These are phyloP conservation scores for Plectus sambesii DNA, from an alignment of 1,140 invertebrate species.

Conservation along the genomic window DNA sequence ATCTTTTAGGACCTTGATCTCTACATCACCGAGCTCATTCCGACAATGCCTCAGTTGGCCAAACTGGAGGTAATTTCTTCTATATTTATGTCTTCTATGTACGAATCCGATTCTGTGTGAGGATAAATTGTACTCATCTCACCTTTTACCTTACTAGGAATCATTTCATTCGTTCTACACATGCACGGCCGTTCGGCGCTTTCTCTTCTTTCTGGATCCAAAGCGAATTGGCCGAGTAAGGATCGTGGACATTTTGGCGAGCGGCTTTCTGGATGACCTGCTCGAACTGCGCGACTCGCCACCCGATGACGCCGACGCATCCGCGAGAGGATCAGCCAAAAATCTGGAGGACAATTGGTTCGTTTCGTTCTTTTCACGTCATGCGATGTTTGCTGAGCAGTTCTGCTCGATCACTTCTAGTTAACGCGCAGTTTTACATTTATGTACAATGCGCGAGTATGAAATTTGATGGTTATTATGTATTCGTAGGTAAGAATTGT, in stretches of 20 bases:
- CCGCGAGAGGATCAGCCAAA: too few species aligned
- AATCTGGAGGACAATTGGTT: too few species aligned
- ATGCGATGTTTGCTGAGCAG: too few species aligned
- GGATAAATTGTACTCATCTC: too few species aligned
- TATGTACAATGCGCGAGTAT: too few species aligned
- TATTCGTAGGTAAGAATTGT: too few species aligned
- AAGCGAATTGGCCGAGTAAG: constrained; percentile 70
- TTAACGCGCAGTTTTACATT: too few species aligned
- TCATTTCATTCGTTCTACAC: constrained; percentile 92
- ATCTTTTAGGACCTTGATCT: constrained; percentile 91
- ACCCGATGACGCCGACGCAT: neutral
- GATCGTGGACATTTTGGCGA: constrained; percentile 78
- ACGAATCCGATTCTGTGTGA: too few species aligned
- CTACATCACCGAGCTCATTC: constrained; percentile 82
- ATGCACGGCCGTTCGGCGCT: constrained; percentile 84
- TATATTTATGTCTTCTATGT: too few species aligned
- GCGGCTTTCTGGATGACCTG: constrained; percentile 79
- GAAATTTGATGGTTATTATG: too few species aligned
- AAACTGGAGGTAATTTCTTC: constrained; percentile 3
- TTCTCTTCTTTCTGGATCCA: constrained; percentile 87
- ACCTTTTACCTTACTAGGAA: constrained; percentile 48
- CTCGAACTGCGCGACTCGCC: constrained; percentile 56
- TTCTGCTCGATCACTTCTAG: too few species aligned
- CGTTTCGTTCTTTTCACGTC: too few species aligned
- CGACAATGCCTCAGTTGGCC: constrained; percentile 64